A percentile compares a stretch with the other conserved stretches of the same genome.
Evolutionary conservation across 2,113 vertebrate genomes (phyloP).

Genomic region (Cryptoleucopteryx plumbea): DNA sequence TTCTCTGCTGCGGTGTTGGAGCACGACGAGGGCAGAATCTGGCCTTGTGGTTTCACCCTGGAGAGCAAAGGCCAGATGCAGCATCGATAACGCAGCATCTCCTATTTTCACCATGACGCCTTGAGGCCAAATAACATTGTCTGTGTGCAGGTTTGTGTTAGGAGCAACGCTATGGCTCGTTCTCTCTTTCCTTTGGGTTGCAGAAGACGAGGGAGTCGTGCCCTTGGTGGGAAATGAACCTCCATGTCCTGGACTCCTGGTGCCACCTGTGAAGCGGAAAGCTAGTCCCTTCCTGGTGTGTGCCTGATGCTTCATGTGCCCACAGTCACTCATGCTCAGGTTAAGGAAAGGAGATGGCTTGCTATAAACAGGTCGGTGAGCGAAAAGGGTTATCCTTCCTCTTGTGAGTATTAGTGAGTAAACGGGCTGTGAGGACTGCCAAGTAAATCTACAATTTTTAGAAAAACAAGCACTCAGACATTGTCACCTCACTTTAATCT

Average conservation of each 20-base stretch:
- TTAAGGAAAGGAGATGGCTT: neutral
- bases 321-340: neutral
- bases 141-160: neutral
- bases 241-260: neutral
- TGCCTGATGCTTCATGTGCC: accelerated
- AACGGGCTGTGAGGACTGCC: neutral
- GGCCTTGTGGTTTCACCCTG: neutral
- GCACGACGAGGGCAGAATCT: neutral
- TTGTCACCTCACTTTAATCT: constrained; percentile 36
- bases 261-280: neutral
- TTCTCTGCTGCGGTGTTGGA: neutral
- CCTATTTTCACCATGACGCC: accelerated
- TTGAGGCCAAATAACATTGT: neutral
- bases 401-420: neutral
- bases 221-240: neutral
- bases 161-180: neutral
- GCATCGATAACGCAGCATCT: neutral
- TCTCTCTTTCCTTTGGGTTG: neutral
- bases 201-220: neutral
- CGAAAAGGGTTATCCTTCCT: neutral
- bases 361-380: neutral
- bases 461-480: neutral
- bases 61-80: neutral
- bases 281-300: neutral
- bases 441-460: constrained; percentile 16